Conservation (phyloP, 2,797 vertebrate species). For the Malurus leucopterus region DNA sequence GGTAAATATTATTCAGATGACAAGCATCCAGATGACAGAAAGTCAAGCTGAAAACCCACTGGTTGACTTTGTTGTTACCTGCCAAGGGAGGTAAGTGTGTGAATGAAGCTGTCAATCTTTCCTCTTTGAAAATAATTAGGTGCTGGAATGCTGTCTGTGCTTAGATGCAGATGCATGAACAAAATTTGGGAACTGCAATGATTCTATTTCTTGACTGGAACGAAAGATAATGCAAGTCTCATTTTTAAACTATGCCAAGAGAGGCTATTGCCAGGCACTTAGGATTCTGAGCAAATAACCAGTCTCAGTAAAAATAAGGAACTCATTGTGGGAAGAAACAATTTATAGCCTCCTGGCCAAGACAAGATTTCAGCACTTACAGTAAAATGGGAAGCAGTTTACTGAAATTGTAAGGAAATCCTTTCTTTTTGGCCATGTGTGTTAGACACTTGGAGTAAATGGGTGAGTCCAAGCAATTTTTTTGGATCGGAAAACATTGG, state of each 20-base stretch:
- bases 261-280: background rate
- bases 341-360: background rate
- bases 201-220: constrained; percentile 9
- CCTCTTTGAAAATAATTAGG: background rate
- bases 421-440: background rate
- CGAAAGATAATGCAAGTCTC: background rate
- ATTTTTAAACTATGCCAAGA: constrained; percentile 1
- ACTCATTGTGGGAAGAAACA: background rate
- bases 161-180: background rate
- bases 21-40: constrained; percentile 68
- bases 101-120: background rate
- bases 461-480: background rate
- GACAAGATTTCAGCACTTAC: constrained; percentile 9
- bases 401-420: constrained; percentile 3
- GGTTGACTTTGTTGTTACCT: constrained; percentile 86
- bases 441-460: background rate
- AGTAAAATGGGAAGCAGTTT: constrained; percentile 1
- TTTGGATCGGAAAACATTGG: background rate
- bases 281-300: constrained; percentile 2
- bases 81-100: constrained; percentile 82
- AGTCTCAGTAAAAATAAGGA: background rate
- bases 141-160: background rate
- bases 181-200: background rate
- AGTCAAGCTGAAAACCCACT: constrained; percentile 74
- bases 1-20: constrained; percentile 73